These are phyloP conservation scores for Pomatorhinus ruficollis DNA, from an alignment of 2,113 vertebrate species.

Conservation along the genomic window DNA sequence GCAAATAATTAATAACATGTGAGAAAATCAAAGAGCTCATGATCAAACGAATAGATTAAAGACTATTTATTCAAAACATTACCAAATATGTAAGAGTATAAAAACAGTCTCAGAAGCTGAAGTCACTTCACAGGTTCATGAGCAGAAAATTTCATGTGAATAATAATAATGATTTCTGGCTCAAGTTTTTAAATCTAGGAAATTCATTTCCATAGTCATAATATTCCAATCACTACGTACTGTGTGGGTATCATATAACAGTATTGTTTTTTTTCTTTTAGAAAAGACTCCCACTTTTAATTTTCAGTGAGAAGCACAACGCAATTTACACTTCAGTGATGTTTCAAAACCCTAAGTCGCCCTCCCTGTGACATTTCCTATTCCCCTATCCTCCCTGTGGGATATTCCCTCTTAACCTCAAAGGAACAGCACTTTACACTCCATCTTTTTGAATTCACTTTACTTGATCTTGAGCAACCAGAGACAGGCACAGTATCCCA, in stretches of 20 bases:
- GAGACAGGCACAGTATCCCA: not conserved
- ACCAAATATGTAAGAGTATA: not conserved
- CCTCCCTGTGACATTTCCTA: not conserved
- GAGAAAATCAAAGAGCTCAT: not conserved
- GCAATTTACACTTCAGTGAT: not conserved
- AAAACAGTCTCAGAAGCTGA: not conserved
- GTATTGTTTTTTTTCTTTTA: not conserved
- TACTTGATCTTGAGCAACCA: not conserved
- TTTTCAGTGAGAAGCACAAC: not conserved
- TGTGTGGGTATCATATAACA: not conserved
- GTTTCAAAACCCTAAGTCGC: not conserved
- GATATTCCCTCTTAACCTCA: not conserved
- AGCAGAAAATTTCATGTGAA: not conserved
- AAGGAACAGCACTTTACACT: not conserved
- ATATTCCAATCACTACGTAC: not conserved
- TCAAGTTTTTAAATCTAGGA: not conserved
- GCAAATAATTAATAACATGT: not conserved
- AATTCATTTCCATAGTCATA: not conserved
- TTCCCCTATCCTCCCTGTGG: not conserved
- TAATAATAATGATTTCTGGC: not conserved
- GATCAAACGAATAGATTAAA: slow-evolving; percentile 3
- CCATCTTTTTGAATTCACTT: not conserved
- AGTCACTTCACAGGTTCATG: not conserved
- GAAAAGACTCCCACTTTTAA: not conserved
- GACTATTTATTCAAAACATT: not conserved